Evolutionary conservation across 30 jellyfish, hydroid and myxozoan genomes (phyloP).

Genomic region (Cassiopea xamachana): DNA sequence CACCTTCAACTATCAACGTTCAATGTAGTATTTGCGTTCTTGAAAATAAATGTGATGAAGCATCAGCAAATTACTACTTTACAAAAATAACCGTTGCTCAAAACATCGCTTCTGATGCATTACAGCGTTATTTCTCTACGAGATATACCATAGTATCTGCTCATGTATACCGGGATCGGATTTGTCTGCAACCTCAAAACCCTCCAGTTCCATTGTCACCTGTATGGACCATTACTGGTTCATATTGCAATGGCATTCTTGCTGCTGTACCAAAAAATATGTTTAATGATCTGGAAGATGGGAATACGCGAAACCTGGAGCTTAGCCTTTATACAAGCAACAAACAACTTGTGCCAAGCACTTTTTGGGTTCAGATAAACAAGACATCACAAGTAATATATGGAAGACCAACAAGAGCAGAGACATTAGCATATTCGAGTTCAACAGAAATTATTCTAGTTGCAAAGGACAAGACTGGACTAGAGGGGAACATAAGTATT

Average conservation of each 20-base stretch:
- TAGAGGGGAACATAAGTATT: slow-evolving; percentile 47
- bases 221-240: slow-evolving; percentile 63
- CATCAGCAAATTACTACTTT: slow-evolving; percentile 59
- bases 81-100: slow-evolving; percentile 12
- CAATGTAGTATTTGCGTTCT: slow-evolving; percentile 78
- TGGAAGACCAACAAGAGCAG: slow-evolving; percentile 70
- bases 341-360: slow-evolving; percentile 21
- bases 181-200: slow-evolving; percentile 68
- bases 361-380: slow-evolving; percentile 83
- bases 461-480: slow-evolving; percentile 87
- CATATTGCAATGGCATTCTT: slow-evolving; percentile 86
- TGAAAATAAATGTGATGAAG: slow-evolving; percentile 75
- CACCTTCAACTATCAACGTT: slow-evolving; percentile 26
- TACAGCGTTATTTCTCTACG: slow-evolving; percentile 27
- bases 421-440: slow-evolving; percentile 8
- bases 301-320: slow-evolving; percentile 75
- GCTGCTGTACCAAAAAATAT: slow-evolving; percentile 64
- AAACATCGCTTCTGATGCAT: slow-evolving; percentile 46
- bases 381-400: slow-evolving; percentile 47
- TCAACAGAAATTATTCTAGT: slow-evolving; percentile 2
- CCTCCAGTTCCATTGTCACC: slow-evolving; percentile 78
- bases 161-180: slow-evolving; percentile 17
- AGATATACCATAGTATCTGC: slow-evolving; percentile 54
- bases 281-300: slow-evolving; percentile 93
- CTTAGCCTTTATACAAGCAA: slow-evolving; percentile 30